Conservation (phyloP, 92 coral and sea anemone genomes). For the Parazoanthus darwini region DNA sequence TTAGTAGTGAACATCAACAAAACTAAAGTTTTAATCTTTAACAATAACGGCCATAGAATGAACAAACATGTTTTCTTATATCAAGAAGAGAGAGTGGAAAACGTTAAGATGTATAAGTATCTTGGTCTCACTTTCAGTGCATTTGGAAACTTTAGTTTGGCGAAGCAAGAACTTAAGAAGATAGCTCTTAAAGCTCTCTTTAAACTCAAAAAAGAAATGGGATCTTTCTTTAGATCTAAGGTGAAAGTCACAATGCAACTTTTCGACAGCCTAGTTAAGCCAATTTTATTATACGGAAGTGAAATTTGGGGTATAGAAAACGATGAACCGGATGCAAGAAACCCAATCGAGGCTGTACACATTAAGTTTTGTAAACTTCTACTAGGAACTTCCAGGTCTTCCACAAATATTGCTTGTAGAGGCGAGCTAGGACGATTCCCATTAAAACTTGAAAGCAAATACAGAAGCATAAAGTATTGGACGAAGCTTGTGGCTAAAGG, state of each 20-base stretch:
- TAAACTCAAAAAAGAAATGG: constrained; percentile 45
- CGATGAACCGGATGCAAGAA: constrained; percentile 20
- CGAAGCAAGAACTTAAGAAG: constrained; percentile 25
- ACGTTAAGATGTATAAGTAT: constrained; percentile 24
- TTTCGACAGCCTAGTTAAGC: constrained; percentile 41
- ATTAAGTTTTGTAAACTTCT: constrained; percentile 43
- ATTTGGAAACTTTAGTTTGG: constrained; percentile 6
- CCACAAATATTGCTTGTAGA: constrained; percentile 27
- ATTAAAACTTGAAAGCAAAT: constrained; percentile 12
- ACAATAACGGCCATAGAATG: too few relatives aligned
- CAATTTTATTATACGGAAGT: constrained; percentile 55
- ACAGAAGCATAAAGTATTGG: constrained; percentile 40
- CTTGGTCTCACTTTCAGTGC: constrained; percentile 22
- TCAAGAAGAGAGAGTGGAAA: too few relatives aligned
- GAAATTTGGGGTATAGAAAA: constrained; percentile 59
- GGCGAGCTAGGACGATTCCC: constrained; percentile 36
- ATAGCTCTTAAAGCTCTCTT: constrained; percentile 31
- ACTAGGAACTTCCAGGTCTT: constrained; percentile 25
- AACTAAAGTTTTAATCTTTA: too few relatives aligned
- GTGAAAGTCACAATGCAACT: constrained; percentile 36
- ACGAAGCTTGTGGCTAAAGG: constrained; percentile 35
- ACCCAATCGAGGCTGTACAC: constrained; percentile 50
- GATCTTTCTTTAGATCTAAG: too few relatives aligned
- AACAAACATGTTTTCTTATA: too few relatives aligned
- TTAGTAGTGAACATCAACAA: too few relatives aligned